These are phyloP conservation scores for Drosophila siamana DNA, from an alignment of 2,888 invertebrate genomes.

Conservation along the genomic window DNA sequence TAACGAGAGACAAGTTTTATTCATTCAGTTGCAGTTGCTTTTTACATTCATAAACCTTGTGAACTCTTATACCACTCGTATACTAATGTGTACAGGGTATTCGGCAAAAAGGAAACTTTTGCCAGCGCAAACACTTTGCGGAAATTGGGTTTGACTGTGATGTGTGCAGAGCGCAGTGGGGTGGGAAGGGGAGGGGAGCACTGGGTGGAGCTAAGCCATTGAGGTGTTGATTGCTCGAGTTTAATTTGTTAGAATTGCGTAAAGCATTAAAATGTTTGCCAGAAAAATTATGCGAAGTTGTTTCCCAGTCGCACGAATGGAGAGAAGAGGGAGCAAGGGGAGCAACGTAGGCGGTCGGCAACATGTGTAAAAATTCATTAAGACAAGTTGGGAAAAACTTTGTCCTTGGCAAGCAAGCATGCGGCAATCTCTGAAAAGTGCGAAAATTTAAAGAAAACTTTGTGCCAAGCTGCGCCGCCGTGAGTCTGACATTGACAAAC, in stretches of 20 bases:
- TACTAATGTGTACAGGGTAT: slow-evolving; percentile 18
- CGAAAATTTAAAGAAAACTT: slow-evolving; percentile 80
- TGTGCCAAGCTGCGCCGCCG: slow-evolving; percentile 28
- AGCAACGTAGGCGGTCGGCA: slow-evolving; percentile 7
- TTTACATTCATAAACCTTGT: not conserved
- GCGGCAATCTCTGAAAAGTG: slow-evolving; percentile 71
- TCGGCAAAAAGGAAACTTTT: slow-evolving; percentile 25
- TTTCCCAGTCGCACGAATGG: not conserved
- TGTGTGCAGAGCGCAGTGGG: not conserved
- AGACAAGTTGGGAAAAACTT: slow-evolving; percentile 64
- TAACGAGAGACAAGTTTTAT: not conserved
- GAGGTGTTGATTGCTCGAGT: slow-evolving; percentile 81
- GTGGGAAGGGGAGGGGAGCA: not conserved
- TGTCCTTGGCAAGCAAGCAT: slow-evolving; percentile 59
- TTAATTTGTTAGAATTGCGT: slow-evolving; percentile 79
- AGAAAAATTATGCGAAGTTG: slow-evolving; percentile 62
- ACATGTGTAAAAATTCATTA: slow-evolving; percentile 74
- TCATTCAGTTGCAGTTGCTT: not conserved
- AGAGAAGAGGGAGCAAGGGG: not conserved
- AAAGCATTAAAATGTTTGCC: slow-evolving; percentile 80
- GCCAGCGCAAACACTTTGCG: slow-evolving; percentile 65
- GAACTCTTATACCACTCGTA: not conserved
- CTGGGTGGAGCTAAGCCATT: slow-evolving; percentile 36
- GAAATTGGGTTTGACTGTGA: slow-evolving; percentile 70
- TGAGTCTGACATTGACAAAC: slow-evolving; percentile 72